Percentiles rank a stretch among this genome's conserved stretches.
Evolutionary conservation across 2,113 vertebrate genomes (phyloP).

Genomic region (Tympanuchus pallidicinctus): DNA sequence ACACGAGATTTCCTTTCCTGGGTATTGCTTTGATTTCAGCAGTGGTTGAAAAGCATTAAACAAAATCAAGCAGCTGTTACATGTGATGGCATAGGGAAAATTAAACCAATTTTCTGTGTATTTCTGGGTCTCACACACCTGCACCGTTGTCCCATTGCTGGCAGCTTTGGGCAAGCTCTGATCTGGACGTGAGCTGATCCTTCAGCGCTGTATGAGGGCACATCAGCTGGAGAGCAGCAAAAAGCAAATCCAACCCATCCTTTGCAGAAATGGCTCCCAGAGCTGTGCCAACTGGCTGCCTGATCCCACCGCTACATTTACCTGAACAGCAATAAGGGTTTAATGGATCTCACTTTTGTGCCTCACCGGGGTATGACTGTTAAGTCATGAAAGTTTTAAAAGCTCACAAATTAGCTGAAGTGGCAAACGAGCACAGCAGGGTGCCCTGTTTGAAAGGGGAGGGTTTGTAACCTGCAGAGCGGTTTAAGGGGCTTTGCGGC

Average conservation of each 20-base stretch:
- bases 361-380: constrained; percentile 12
- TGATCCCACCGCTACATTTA: neutral
- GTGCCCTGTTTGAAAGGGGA: neutral
- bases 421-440: constrained; percentile 10
- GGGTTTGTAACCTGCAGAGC: neutral
- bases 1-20: neutral
- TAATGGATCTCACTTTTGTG: constrained; percentile 20
- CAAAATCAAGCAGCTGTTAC: neutral
- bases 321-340: neutral
- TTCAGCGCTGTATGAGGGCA: neutral
- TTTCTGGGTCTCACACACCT: neutral
- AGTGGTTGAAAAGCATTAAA: neutral
- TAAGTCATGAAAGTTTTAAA: constrained; percentile 29
- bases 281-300: neutral
- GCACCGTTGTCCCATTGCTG: neutral
- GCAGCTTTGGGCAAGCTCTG: neutral
- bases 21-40: constrained; percentile 2
- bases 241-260: neutral
- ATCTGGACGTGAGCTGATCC: neutral
- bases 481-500: neutral
- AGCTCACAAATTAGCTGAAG: constrained; percentile 17
- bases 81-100: neutral
- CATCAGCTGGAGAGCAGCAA: neutral
- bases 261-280: neutral
- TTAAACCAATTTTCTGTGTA: neutral